Conservation (phyloP, 2,113 vertebrate species). For the Trogon melanurus region DNA sequence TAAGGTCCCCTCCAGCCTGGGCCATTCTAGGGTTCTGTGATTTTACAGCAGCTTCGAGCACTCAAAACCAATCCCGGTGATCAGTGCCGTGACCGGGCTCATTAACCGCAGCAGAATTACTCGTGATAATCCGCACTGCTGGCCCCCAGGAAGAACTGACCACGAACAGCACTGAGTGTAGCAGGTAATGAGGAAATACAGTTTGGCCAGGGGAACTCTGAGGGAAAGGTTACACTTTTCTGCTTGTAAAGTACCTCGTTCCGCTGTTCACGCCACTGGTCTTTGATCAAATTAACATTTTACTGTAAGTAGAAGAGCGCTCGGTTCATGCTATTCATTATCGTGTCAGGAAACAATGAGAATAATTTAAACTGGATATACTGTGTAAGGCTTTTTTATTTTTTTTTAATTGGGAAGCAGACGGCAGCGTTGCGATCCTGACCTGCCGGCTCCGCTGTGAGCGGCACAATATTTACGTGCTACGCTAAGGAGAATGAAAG, state of each 20-base stretch:
- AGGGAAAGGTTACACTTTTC: constrained; percentile 20
- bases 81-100: constrained; percentile 27
- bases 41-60: neutral
- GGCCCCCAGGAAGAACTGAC: constrained; percentile 3
- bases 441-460: neutral
- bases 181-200: neutral
- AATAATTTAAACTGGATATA: neutral
- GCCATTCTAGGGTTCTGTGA: neutral
- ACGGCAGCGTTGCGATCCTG: accelerated
- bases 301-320: neutral
- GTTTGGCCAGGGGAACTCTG: neutral
- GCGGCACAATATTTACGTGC: constrained; percentile 2
- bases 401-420: constrained; percentile 14
- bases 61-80: neutral
- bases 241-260: constrained; percentile 17
- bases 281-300: constrained; percentile 42
- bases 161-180: neutral
- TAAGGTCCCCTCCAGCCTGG: too few species aligned
- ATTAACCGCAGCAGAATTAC: constrained; percentile 37
- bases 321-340: constrained; percentile 37
- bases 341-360: constrained; percentile 20
- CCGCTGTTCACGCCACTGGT: constrained; percentile 19
- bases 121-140: neutral
- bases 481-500: neutral
- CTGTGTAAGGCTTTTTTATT: neutral